Percentiles rank a stretch among this genome's conserved stretches.
phyloP scores from a whole-genome alignment of 2,113 vertebrate genomes.

The Oryzias celebensis region DNA sequence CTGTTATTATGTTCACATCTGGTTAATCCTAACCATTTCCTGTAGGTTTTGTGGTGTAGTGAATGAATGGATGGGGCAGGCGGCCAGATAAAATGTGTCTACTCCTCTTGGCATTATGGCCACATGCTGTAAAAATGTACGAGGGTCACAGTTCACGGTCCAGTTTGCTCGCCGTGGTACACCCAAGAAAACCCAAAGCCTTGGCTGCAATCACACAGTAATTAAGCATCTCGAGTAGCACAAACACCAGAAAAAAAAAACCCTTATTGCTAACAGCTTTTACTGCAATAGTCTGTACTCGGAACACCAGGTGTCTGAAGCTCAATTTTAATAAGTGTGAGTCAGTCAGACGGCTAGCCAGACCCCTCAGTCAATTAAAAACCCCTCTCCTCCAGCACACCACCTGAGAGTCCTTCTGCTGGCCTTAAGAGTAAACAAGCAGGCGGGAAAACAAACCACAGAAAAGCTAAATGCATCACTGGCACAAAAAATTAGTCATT shows the following conservation, averaged over 20 bases:
- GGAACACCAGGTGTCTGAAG: conserved; percentile 48
- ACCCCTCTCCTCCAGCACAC: conserved; percentile 20
- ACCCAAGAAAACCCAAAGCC: conserved; percentile 31
- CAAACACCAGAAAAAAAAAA: conserved; percentile 42
- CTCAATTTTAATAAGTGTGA: conserved; percentile 48
- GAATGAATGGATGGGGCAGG: conserved; percentile 48
- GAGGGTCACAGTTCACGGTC: conserved; percentile 50
- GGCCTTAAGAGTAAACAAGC: conserved; percentile 25
- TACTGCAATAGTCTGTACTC: conserved; percentile 27
- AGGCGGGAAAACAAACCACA: conserved; percentile 4
- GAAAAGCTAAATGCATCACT: conserved; percentile 40
- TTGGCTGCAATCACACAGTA: conserved; percentile 10
- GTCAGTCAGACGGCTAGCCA: conserved; percentile 28
- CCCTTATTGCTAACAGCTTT: conserved; percentile 40
- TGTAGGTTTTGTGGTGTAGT: conserved; percentile 29
- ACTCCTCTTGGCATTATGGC: conserved; percentile 56
- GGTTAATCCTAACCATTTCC: conserved; percentile 9
- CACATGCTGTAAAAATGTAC: conserved; percentile 59
- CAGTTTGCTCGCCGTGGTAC: conserved; percentile 24
- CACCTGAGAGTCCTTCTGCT: conserved; percentile 42
- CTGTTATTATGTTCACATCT: not conserved
- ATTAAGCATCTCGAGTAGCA: conserved; percentile 25
- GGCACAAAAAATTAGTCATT: conserved; percentile 26
- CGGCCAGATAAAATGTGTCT: conserved; percentile 60
- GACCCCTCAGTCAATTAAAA: conserved; percentile 48